phyloP scores from a whole-genome alignment of 1,140 invertebrate species.

The Trichonephila clavipes region DNA sequence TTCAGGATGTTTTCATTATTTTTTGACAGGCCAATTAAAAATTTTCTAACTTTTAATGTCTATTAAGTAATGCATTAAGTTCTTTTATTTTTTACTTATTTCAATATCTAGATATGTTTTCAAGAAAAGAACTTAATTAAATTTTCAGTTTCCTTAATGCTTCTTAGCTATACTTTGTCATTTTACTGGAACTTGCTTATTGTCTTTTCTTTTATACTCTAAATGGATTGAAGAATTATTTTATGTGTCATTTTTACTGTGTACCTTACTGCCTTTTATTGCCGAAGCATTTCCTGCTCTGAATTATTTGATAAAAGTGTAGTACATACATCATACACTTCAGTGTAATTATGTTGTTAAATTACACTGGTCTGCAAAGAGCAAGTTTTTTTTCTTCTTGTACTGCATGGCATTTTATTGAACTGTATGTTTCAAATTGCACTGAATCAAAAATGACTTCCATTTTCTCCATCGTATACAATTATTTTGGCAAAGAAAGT shows the following conservation, averaged over 20 bases:
- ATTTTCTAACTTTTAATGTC: no score
- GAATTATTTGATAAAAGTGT: conserved; percentile 8
- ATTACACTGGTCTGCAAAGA: not conserved
- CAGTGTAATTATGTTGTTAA: no score
- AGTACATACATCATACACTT: not conserved
- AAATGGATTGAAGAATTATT: conserved; percentile 37
- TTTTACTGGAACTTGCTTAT: not conserved
- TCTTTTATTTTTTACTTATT: not conserved
- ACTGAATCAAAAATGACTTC: no score
- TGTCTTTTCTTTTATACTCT: conserved; percentile 14
- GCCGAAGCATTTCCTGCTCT: not conserved
- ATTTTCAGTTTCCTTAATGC: conserved; percentile 20
- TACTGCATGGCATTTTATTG: not conserved
- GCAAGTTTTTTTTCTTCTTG: no score
- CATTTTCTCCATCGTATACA: no score
- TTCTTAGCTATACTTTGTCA: conserved; percentile 13
- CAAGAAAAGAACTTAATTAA: not conserved
- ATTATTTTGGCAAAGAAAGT: no score
- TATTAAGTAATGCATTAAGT: not conserved
- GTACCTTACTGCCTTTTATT: not conserved
- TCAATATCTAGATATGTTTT: not conserved
- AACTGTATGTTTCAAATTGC: no score
- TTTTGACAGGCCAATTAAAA: not conserved
- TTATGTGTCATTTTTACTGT: conserved; percentile 2
- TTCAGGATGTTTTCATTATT: not conserved